These are phyloP conservation scores for Oscheius myriophilus DNA, from an alignment of 2,888 invertebrate species.

Conservation along the genomic window DNA sequence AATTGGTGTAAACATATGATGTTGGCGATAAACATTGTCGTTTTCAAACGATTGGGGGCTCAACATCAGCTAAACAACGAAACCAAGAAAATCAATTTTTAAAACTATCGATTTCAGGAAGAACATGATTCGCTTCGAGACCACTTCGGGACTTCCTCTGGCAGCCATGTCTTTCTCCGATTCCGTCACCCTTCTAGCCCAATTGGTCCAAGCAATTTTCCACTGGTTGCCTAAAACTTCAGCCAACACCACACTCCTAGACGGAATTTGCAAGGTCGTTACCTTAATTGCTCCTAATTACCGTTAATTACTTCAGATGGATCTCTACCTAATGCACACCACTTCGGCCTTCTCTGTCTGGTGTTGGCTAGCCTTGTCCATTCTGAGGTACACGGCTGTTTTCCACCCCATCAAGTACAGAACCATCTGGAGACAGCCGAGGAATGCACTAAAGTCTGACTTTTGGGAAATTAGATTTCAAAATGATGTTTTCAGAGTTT, in stretches of 20 bases:
- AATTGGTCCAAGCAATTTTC: conserved; percentile 51
- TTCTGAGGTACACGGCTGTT: conserved; percentile 64
- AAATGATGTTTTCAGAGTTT: conserved; percentile 33
- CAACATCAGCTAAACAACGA: no score
- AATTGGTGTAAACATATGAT: no score
- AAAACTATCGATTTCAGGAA: conserved; percentile 16
- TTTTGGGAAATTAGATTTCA: background rate
- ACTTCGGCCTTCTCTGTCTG: conserved; percentile 66
- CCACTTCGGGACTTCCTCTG: conserved; percentile 65
- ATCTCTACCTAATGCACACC: conserved; percentile 64
- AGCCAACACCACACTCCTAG: conserved; percentile 34
- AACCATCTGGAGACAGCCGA: conserved; percentile 66
- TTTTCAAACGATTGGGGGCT: no score
- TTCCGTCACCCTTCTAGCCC: conserved; percentile 44
- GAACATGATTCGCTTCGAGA: conserved; percentile 58
- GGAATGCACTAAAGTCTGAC: conserved; percentile 58
- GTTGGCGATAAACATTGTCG: no score
- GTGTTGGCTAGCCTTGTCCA: conserved; percentile 67
- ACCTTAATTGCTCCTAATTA: background rate
- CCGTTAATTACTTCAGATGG: conserved; percentile 47
- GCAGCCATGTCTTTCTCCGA: conserved; percentile 65
- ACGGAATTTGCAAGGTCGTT: conserved; percentile 43
- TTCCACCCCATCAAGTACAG: conserved; percentile 67
- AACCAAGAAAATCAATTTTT: no score
- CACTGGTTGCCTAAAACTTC: conserved; percentile 46